Evolutionary conservation across 2,888 invertebrate species (phyloP).

Genomic region (Chrysolina haemoptera): DNA sequence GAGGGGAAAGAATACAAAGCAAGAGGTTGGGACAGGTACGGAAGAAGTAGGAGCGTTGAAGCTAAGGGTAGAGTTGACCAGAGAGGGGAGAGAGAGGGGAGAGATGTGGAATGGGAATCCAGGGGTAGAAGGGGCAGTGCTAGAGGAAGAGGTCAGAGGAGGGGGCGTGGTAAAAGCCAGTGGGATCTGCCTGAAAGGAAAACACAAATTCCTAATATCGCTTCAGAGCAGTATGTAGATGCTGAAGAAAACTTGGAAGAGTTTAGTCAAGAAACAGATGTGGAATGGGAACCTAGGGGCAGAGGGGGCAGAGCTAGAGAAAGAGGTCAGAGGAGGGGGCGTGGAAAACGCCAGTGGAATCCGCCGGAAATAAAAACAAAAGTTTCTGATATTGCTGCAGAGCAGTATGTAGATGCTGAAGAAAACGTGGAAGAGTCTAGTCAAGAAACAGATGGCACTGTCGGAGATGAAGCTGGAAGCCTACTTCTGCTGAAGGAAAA

Average conservation of each 20-base stretch:
- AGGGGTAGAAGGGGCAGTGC: constrained; percentile 24
- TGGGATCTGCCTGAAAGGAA: constrained; percentile 20
- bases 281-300: too few relatives aligned
- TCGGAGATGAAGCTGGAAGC: constrained; percentile 11
- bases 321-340: constrained; percentile 27
- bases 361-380: constrained; percentile 19
- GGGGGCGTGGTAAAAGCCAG: constrained; percentile 26
- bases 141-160: constrained; percentile 30
- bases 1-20: constrained; percentile 16
- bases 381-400: constrained; percentile 12
- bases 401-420: constrained; percentile 9
- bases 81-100: constrained; percentile 24
- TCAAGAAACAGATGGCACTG: constrained; percentile 20
- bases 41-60: constrained; percentile 40
- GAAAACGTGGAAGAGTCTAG: constrained; percentile 13
- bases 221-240: constrained; percentile 24
- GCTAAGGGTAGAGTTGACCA: neutral
- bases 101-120: constrained; percentile 31
- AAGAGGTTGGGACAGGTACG: constrained; percentile 15
- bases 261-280: constrained; percentile 19
- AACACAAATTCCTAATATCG: neutral
- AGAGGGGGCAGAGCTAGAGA: constrained; percentile 21
- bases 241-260: neutral
- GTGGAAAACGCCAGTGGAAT: constrained; percentile 26
- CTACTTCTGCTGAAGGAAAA: constrained; percentile 6